phyloP scores from a whole-genome alignment of 2,113 vertebrate genomes.

The Ancistrus triradiatus region DNA sequence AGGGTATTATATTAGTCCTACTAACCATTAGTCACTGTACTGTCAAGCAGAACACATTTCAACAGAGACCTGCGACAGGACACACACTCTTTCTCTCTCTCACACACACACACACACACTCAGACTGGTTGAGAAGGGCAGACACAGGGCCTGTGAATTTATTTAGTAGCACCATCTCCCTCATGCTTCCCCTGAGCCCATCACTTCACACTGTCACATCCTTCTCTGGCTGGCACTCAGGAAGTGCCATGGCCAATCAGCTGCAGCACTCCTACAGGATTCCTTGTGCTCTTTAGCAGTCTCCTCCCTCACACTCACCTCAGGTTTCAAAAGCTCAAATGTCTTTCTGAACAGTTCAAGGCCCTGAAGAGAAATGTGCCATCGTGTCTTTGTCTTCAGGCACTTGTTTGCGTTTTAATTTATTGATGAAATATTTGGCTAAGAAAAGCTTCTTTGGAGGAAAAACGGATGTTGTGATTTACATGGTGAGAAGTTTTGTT shows the following conservation, averaged over 20 bases:
- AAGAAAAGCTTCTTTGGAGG: too few species aligned
- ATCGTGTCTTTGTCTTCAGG: too few species aligned
- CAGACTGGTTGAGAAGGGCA: conserved; percentile 11
- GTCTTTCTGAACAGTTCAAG: too few species aligned
- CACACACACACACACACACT: conserved; percentile 18
- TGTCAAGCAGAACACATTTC: conserved; percentile 17
- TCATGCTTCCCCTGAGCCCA: conserved; percentile 41
- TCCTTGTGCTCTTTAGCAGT: conserved; percentile 19
- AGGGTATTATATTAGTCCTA: conserved; percentile 13
- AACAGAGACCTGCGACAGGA: not conserved
- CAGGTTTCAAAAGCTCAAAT: too few species aligned
- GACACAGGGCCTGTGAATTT: conserved; percentile 32
- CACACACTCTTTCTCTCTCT: not conserved
- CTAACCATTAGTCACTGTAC: not conserved
- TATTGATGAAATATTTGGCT: conserved; percentile 1
- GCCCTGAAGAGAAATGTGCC: too few species aligned
- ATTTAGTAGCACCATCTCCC: conserved; percentile 39
- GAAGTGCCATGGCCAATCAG: conserved; percentile 44
- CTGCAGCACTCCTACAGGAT: conserved; percentile 29
- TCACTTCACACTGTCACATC: conserved; percentile 47
- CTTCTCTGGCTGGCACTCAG: conserved; percentile 39
- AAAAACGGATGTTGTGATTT: too few species aligned
- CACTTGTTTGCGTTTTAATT: not conserved
- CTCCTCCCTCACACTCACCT: not conserved
- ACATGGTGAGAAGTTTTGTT: not conserved